These are phyloP conservation scores for Diarsia brunnea DNA, from an alignment of 2,888 invertebrate genomes.

Conservation along the genomic window DNA sequence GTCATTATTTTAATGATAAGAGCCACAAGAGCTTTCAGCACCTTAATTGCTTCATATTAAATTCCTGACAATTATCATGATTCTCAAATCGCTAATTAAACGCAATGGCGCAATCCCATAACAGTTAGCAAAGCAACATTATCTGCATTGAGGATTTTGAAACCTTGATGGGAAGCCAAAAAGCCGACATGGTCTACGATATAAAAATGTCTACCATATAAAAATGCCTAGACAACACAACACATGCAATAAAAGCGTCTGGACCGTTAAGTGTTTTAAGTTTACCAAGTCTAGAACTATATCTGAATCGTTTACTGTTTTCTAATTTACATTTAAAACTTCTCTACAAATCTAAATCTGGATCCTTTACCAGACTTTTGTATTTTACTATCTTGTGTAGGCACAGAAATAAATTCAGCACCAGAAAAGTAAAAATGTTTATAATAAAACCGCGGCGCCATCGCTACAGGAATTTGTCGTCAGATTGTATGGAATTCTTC, in stretches of 20 bases:
- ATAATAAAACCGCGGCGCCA: slow-evolving; percentile 38
- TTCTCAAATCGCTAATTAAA: background rate
- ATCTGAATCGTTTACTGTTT: slow-evolving; percentile 21
- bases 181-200: slow-evolving; percentile 38
- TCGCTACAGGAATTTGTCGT: slow-evolving; percentile 32
- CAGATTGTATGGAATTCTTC: slow-evolving; percentile 42
- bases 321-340: slow-evolving; percentile 37
- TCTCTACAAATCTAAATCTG: background rate
- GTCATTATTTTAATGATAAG: slow-evolving; percentile 54
- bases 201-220: slow-evolving; percentile 56
- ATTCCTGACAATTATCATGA: background rate
- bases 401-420: slow-evolving; percentile 19
- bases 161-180: slow-evolving; percentile 60
- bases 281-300: slow-evolving; percentile 40
- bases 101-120: background rate
- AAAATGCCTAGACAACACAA: slow-evolving; percentile 43
- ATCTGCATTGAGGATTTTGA: slow-evolving; percentile 33
- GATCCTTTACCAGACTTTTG: slow-evolving; percentile 1
- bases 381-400: slow-evolving; percentile 9
- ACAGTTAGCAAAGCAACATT: background rate
- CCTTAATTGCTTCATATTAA: slow-evolving; percentile 27
- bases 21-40: slow-evolving; percentile 19
- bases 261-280: slow-evolving; percentile 36
- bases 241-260: slow-evolving; percentile 50
- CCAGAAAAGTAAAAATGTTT: slow-evolving; percentile 39